phyloP scores from a whole-genome alignment of 2,888 invertebrate genomes.

The Ditula angustiorana region DNA sequence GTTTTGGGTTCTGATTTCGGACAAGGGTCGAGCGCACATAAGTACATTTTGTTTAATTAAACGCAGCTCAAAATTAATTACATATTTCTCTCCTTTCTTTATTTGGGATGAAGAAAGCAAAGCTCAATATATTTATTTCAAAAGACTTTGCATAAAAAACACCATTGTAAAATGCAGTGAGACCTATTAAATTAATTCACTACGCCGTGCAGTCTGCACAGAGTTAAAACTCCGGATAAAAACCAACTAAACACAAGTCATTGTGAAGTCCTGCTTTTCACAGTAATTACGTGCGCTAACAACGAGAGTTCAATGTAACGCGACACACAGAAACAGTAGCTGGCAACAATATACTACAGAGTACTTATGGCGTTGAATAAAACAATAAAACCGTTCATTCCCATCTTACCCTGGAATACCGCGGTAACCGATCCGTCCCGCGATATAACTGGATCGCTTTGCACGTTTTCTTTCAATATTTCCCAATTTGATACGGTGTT shows the following conservation, averaged over 20 bases:
- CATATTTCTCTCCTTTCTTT: conserved; percentile 6
- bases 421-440: conserved; percentile 55
- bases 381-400: conserved; percentile 36
- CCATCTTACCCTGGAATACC: conserved; percentile 48
- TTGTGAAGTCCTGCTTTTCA: too few species aligned
- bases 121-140: too few species aligned
- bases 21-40: conserved; percentile 32
- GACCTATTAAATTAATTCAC: too few species aligned
- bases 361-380: neutral
- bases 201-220: too few species aligned
- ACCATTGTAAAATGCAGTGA: too few species aligned
- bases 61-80: conserved; percentile 14
- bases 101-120: neutral
- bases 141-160: too few species aligned
- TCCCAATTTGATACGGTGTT: conserved; percentile 81
- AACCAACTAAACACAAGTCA: too few species aligned
- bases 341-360: neutral
- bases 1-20: conserved; percentile 39
- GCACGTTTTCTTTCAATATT: conserved; percentile 83
- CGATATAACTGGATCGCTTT: conserved; percentile 69
- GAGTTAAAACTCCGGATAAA: too few species aligned
- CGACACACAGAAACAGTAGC: too few species aligned
- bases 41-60: conserved; percentile 34
- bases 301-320: too few species aligned
- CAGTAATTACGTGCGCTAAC: too few species aligned